Percentiles rank a stretch among this genome's conserved stretches.
These are phyloP conservation scores for Boloria selene DNA, from an alignment of 2,888 invertebrate genomes.

Conservation along the genomic window DNA sequence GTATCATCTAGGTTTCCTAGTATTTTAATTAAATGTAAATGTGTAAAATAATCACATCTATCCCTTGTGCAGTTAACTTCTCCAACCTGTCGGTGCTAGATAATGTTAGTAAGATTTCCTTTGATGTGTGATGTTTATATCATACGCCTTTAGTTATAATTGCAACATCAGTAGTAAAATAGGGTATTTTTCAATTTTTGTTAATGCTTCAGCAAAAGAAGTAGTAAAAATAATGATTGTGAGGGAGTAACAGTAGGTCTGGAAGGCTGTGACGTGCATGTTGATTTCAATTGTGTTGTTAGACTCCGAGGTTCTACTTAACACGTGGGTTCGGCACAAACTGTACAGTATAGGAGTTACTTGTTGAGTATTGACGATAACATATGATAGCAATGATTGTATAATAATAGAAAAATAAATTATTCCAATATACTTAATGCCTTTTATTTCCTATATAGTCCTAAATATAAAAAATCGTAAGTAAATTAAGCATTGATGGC, in stretches of 20 bases:
- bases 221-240: constrained; percentile 40
- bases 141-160: constrained; percentile 36
- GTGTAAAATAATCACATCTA: constrained; percentile 19
- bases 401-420: constrained; percentile 78
- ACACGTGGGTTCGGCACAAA: constrained; percentile 70
- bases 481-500: too few relatives aligned
- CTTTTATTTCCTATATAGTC: constrained; percentile 27
- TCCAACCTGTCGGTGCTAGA: constrained; percentile 49
- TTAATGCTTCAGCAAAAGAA: constrained; percentile 41
- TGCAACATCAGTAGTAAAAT: constrained; percentile 33
- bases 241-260: constrained; percentile 42
- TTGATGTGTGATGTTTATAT: constrained; percentile 38
- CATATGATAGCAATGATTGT: constrained; percentile 63
- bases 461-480: neutral
- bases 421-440: constrained; percentile 60
- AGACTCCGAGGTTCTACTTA: constrained; percentile 44
- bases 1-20: constrained; percentile 23
- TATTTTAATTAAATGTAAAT: constrained; percentile 11
- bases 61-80: constrained; percentile 37
- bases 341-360: constrained; percentile 63
- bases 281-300: constrained; percentile 48
- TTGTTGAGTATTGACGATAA: constrained; percentile 76
- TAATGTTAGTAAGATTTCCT: constrained; percentile 48
- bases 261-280: constrained; percentile 56
- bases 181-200: constrained; percentile 39